Evolutionary conservation across 2,113 vertebrate species (phyloP), one percentile per base, ranked within the genome.

Genomic region (Aptenodytes forsteri): DNA sequence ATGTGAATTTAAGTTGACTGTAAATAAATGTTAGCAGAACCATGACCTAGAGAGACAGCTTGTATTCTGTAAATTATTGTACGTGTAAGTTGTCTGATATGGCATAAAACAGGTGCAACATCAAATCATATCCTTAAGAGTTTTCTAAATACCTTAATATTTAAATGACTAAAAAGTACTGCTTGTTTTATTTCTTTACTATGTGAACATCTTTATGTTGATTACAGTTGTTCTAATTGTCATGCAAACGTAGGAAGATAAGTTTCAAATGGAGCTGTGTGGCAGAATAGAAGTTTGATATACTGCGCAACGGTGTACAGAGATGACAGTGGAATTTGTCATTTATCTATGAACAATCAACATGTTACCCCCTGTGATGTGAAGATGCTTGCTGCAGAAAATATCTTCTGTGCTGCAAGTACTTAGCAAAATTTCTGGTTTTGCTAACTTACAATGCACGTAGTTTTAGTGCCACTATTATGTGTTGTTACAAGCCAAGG

Each of bases 331-430:
- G 21, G 32, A 80, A 71, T 67, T 59, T 89, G 23, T 79, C 3
- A 1, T 29, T 50, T 62, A 15, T 30, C 11, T 83, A 16, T 65
- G 16, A 86, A 58, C 16, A 69, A 32, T 25, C 11, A 17, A 0
- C 6, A 11, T 0, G 1, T 88, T 42, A 58, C 17, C 6, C 27
- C 2, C 1, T 49, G n/a, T 47, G 38, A 58, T 49, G 2, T 64
- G 52, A 81, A 71, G 18, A 36, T 76, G 7, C 16, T 55, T 87
- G 13, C 44, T 69, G 58, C 52, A 55, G 56, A 75, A 87, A 70
- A 11, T 66, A 55, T 32, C 25, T 85, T 55, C 26, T 64, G 8
- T 66, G 13, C 23, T 78, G 14, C 11, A 73, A 81, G 18, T 64
- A 40, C 34, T 50, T 70, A 65, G 16, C 2, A 46, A 90, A 86